Percentiles rank a stretch among this genome's conserved stretches.
Conservation (phyloP, 2,113 vertebrate species). For the Gallinago undulata region DNA sequence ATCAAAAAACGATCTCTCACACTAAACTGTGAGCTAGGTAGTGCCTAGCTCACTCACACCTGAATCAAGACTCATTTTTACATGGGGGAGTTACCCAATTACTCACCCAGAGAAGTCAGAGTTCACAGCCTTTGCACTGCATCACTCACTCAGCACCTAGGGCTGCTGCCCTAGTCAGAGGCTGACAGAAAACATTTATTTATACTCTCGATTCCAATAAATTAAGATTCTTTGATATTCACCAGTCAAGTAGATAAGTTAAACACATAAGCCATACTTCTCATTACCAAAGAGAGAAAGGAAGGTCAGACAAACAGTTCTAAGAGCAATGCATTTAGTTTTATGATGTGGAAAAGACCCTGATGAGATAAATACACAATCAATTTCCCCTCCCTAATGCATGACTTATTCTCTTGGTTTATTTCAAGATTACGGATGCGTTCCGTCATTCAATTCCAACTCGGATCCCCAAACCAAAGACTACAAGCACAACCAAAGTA, state of each 20-base stretch:
- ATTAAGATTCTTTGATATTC: not conserved
- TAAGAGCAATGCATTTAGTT: not conserved
- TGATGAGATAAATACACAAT: not conserved
- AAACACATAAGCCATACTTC: not conserved
- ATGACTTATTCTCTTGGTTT: conserved; percentile 17
- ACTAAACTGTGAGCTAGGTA: not conserved
- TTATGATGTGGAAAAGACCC: not conserved
- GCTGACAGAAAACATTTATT: not conserved
- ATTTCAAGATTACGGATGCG: conserved; percentile 82
- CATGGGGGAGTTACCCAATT: not conserved
- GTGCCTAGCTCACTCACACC: not conserved
- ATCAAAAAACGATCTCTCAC: not conserved
- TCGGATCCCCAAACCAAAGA: conserved; percentile 87
- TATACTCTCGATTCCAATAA: not conserved
- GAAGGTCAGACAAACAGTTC: not conserved
- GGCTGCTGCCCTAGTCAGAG: not conserved
- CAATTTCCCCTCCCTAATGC: not conserved
- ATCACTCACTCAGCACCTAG: not conserved
- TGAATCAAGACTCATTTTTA: not conserved
- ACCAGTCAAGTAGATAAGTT: not conserved
- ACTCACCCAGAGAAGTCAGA: not conserved
- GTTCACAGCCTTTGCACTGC: not conserved
- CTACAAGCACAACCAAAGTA: conserved; percentile 71
- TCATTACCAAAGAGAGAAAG: not conserved
- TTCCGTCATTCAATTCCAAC: conserved; percentile 81